A percentile compares a stretch with the other conserved stretches of the same genome.
Evolutionary conservation across 2,888 invertebrate genomes (phyloP).

Genomic region (Campaea margaritaria): DNA sequence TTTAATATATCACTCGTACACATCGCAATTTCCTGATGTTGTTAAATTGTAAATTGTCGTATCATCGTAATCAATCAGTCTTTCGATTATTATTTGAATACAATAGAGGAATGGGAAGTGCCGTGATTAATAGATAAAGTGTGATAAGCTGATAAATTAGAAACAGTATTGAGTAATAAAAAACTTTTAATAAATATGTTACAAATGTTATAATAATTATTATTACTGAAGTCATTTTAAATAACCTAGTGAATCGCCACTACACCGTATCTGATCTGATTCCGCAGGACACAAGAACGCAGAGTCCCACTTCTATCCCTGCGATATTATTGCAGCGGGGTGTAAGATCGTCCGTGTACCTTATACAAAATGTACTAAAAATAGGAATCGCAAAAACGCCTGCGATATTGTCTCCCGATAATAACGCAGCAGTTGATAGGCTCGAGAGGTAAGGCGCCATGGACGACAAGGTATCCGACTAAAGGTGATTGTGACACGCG

Average conservation of each 20-base stretch:
- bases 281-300: no score
- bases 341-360: no score
- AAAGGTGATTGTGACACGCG: no score
- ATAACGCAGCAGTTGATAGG: no score
- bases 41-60: neutral
- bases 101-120: conserved; percentile 9
- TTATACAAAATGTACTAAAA: no score
- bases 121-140: conserved; percentile 16
- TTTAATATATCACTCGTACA: conserved; percentile 2
- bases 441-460: no score
- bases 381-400: no score
- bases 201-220: conserved; percentile 17
- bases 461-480: no score
- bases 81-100: neutral
- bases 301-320: no score
- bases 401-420: no score
- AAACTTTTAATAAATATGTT: conserved; percentile 26
- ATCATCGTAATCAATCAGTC: neutral
- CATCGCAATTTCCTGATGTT: neutral
- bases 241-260: neutral
- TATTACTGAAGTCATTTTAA: neutral
- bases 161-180: conserved; percentile 17
- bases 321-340: no score
- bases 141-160: conserved; percentile 16
- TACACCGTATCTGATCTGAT: no score